Percentiles rank a stretch among this genome's conserved stretches.
phyloP scores from a whole-genome alignment of 2,113 vertebrate genomes.

The Larimichthys crocea region DNA sequence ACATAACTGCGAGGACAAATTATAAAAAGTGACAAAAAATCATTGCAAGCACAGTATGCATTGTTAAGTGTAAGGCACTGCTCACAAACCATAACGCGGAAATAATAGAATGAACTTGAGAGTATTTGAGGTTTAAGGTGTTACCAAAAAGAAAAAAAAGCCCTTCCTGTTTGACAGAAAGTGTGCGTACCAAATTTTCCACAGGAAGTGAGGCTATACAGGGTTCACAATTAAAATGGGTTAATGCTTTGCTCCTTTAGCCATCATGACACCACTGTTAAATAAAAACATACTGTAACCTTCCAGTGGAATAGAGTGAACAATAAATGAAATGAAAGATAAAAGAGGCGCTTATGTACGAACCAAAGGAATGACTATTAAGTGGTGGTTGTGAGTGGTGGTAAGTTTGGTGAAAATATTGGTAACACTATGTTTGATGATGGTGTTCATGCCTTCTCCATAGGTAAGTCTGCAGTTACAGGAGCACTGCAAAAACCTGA shows the following conservation, averaged over 20 bases:
- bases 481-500: too few species aligned
- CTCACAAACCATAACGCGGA: constrained; percentile 19
- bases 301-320: neutral
- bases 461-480: too few species aligned
- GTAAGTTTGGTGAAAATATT: constrained; percentile 22
- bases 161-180: neutral
- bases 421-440: too few species aligned
- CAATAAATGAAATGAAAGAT: neutral
- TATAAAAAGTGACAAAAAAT: neutral
- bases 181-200: neutral
- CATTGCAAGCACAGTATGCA: neutral
- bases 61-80: constrained; percentile 63
- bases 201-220: constrained; percentile 35
- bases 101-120: neutral
- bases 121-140: neutral
- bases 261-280: neutral
- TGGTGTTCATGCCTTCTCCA: too few species aligned
- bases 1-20: neutral
- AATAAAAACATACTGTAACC: neutral
- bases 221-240: too few species aligned
- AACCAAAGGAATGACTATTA: neutral
- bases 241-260: neutral
- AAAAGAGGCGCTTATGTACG: neutral
- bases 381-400: constrained; percentile 4
- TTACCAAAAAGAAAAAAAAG: neutral